phyloP scores from a whole-genome alignment of 1,140 invertebrate genomes.

The Subanguina moxae region DNA sequence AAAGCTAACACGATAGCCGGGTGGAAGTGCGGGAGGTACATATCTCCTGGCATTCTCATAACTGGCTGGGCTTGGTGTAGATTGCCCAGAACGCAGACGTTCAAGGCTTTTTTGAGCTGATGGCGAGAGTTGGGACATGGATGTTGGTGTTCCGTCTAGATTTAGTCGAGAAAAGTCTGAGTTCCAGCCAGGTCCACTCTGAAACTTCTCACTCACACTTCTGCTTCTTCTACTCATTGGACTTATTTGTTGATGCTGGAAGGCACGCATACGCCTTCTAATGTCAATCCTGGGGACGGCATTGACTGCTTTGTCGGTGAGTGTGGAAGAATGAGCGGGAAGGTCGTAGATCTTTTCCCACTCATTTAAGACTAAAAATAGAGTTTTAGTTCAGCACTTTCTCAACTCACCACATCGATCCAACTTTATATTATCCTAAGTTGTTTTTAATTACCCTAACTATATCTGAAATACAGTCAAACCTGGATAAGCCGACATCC shows the following conservation, averaged over 20 bases:
- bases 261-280: conserved; percentile 36
- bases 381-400: too few species aligned
- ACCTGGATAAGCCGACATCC: too few species aligned
- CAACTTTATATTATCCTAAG: too few species aligned
- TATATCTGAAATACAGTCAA: too few species aligned
- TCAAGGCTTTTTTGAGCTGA: conserved; percentile 39
- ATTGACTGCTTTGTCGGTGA: background rate
- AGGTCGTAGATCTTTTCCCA: conserved; percentile 2
- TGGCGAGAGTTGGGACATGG: conserved; percentile 10
- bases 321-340: conserved; percentile 19
- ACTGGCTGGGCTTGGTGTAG: conserved; percentile 52
- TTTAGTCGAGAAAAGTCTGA: background rate
- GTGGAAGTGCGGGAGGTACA: conserved; percentile 52
- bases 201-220: conserved; percentile 6
- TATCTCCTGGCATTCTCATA: conserved; percentile 49
- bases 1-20: conserved; percentile 44
- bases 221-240: conserved; percentile 4
- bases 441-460: too few species aligned
- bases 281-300: conserved; percentile 46
- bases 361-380: background rate
- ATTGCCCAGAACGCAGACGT: conserved; percentile 39
- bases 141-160: background rate
- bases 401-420: too few species aligned
- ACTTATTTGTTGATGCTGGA: conserved; percentile 21
- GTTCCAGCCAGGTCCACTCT: too few species aligned